phyloP scores from a whole-genome alignment of 2,797 vertebrate genomes.

The Argentina silus region DNA sequence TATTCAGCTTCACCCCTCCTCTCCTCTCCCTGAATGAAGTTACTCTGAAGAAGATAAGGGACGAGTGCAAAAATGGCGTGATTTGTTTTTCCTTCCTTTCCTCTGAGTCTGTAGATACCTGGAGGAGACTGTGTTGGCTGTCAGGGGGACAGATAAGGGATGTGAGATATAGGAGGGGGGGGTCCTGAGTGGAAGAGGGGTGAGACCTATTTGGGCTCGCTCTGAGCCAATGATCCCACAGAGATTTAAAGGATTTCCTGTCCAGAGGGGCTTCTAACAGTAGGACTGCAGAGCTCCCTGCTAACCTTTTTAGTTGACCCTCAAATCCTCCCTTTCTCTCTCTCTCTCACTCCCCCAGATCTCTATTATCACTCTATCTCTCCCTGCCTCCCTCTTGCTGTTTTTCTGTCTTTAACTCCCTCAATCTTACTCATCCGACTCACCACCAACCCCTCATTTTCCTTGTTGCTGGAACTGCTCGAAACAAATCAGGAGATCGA shows the following conservation, averaged over 20 bases:
- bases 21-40: constrained; percentile 64
- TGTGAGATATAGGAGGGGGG: background rate
- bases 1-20: constrained; percentile 61
- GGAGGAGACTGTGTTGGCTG: constrained; percentile 42
- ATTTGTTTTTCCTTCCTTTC: constrained; percentile 8
- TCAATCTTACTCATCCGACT: constrained; percentile 34
- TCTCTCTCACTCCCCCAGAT: constrained; percentile 35
- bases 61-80: constrained; percentile 46
- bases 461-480: constrained; percentile 57
- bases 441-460: constrained; percentile 1
- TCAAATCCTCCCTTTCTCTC: constrained; percentile 43
- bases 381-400: constrained; percentile 31
- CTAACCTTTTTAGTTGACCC: constrained; percentile 56
- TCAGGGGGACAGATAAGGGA: constrained; percentile 36
- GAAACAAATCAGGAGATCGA: constrained; percentile 77
- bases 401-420: constrained; percentile 40
- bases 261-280: constrained; percentile 25
- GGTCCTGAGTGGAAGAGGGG: constrained; percentile 13
- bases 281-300: background rate
- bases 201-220: constrained; percentile 31
- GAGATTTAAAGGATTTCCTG: constrained; percentile 50
- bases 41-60: constrained; percentile 53
- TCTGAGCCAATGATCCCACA: constrained; percentile 44
- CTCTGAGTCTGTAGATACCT: constrained; percentile 26
- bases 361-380: constrained; percentile 35